Conservation (phyloP, 2,113 vertebrate genomes). For the Macquaria australasica region DNA sequence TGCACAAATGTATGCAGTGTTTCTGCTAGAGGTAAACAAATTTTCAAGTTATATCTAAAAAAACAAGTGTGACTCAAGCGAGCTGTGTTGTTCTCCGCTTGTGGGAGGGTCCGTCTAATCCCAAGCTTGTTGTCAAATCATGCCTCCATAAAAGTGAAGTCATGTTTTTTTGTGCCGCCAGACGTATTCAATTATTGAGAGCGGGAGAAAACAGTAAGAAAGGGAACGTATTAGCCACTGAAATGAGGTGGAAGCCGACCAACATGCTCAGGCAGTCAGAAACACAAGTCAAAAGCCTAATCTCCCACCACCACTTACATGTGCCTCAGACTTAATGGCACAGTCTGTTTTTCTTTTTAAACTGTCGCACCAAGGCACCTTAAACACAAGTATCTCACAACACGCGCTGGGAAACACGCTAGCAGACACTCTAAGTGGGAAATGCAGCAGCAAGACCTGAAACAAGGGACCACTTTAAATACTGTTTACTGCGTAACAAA, state of each 20-base stretch:
- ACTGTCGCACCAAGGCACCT: slow-evolving; percentile 27
- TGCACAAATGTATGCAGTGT: slow-evolving; percentile 33
- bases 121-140: slow-evolving; percentile 67
- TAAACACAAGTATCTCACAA: slow-evolving; percentile 41
- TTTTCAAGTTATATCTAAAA: slow-evolving; percentile 50
- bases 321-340: slow-evolving; percentile 44
- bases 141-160: slow-evolving; percentile 78
- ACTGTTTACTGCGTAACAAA: slow-evolving; percentile 47
- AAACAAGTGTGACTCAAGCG: slow-evolving; percentile 64
- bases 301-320: slow-evolving; percentile 28
- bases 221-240: slow-evolving; percentile 50
- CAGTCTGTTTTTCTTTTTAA: slow-evolving; percentile 34
- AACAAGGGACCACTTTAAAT: slow-evolving; percentile 29
- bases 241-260: slow-evolving; percentile 61
- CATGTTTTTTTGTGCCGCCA: slow-evolving; percentile 67
- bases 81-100: slow-evolving; percentile 44
- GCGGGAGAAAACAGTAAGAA: slow-evolving; percentile 38
- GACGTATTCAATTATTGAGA: slow-evolving; percentile 76
- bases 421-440: slow-evolving; percentile 4
- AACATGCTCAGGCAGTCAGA: slow-evolving; percentile 23
- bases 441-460: slow-evolving; percentile 7
- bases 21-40: slow-evolving; percentile 19
- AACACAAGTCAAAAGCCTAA: slow-evolving; percentile 47
- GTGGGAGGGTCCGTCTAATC: slow-evolving; percentile 49
- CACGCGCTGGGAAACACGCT: background rate